Evolutionary conservation across 2,888 invertebrate species (phyloP), one percentile per base, ranked within the genome.

Genomic region (Norana najaformis): DNA sequence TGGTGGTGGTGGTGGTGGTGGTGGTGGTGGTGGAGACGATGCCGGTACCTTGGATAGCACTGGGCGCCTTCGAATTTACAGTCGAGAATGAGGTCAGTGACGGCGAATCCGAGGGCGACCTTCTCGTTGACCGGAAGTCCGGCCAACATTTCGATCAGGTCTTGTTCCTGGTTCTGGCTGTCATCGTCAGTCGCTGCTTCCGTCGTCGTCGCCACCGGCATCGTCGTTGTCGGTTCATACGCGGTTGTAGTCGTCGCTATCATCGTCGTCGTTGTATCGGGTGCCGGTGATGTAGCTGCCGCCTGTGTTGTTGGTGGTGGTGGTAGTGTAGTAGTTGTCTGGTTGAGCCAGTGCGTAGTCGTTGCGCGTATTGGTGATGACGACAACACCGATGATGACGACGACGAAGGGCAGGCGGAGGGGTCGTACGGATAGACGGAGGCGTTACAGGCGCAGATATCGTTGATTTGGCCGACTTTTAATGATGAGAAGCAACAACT

Each of bases 401-500:
- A 36, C 6, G 85, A 36, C 36, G 85, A 36, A 35, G 23, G 85
- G 37, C 89, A 89, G 36, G 35, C 23, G 20, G 47, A 41, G n/a
- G 89, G 30, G n/a, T 89, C 89, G 82, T 89, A 89, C 1, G n/a
- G n/a, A 69, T 39, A 89, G 11, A 47, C 89, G 35, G 41, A 41
- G 34, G 36, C n/a, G n/a, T 89, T 53, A 36, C 89, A 89, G 41
- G 41, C 37, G 53, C 89, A 89, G 34, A n/a, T 30, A 34, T 89
- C 89, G 89, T 89, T 53, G 47, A 47, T 23, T 85, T 23, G 35
- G n/a, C 82, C 53, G n/a, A 69, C 89, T 4, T 14, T 20, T 34
- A 35, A 47, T 89, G 89, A 89, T 37, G 89, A 89, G 82, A 89
- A 89, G 69, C 89, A 89, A 69, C 89, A 89, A 53, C 89, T 89